Conservation (phyloP, 2,113 vertebrate species). For the Chaetodon auriga region DNA sequence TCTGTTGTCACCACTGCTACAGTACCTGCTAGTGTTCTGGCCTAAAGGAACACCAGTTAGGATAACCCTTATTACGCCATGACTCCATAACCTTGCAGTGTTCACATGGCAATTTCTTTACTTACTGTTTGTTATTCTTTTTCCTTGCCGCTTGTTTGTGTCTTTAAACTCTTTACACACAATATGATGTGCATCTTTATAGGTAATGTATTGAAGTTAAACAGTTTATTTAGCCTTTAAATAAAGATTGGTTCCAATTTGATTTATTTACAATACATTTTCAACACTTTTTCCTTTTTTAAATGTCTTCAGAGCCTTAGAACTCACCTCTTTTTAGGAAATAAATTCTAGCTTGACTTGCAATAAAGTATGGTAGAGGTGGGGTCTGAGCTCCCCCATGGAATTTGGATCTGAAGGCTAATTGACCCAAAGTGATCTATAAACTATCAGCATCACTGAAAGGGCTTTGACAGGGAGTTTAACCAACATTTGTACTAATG, state of each 20-base stretch:
- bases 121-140: background rate
- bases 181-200: slow-evolving; percentile 23
- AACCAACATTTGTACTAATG: background rate
- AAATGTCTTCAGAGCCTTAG: background rate
- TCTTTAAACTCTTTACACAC: slow-evolving; percentile 8
- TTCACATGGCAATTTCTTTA: background rate
- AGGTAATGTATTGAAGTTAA: slow-evolving; percentile 29
- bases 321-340: background rate
- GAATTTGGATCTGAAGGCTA: background rate
- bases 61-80: background rate
- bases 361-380: background rate
- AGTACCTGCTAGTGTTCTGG: background rate
- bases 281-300: no score
- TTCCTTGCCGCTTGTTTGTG: slow-evolving; percentile 10
- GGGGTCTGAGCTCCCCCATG: background rate
- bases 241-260: slow-evolving; percentile 49
- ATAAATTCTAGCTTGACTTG: background rate
- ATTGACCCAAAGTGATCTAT: background rate
- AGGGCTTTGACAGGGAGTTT: background rate
- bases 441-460: background rate
- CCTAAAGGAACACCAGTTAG: background rate
- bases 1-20: background rate
- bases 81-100: background rate
- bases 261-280: slow-evolving; percentile 12
- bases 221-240: slow-evolving; percentile 38